A percentile compares a stretch with the other conserved stretches of the same genome.
These are phyloP conservation scores for Vesta saturnalis DNA, from an alignment of 2,888 invertebrate species.

Conservation along the genomic window DNA sequence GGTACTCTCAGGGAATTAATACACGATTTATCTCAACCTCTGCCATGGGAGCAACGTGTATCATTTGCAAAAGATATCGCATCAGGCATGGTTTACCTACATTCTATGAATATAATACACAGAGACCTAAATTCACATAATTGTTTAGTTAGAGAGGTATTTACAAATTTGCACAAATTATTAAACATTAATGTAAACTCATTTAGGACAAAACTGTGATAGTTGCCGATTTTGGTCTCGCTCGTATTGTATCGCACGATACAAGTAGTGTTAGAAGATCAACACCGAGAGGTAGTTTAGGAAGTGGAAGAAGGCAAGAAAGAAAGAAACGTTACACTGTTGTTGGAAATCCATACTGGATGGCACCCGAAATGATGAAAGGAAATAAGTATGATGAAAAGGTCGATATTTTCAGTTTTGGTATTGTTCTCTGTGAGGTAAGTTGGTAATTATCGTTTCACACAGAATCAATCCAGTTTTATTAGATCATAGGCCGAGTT, in stretches of 20 bases:
- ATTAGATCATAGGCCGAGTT: constrained; percentile 90
- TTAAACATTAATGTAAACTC: not conserved
- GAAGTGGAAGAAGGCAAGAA: constrained; percentile 65
- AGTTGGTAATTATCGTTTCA: constrained; percentile 35
- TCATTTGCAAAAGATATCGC: constrained; percentile 92
- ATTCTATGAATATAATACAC: constrained; percentile 95
- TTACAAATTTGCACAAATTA: constrained; percentile 21
- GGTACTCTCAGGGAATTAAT: constrained; percentile 89
- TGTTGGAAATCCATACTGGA: constrained; percentile 98
- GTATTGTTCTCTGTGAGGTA: constrained; percentile 94
- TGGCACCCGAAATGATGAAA: constrained; percentile 99
- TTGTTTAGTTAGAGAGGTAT: constrained; percentile 86
- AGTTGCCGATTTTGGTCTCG: constrained; percentile 95
- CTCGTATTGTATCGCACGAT: constrained; percentile 76
- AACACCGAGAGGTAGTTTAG: constrained; percentile 53
- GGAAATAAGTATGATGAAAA: constrained; percentile 96
- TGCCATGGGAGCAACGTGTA: constrained; percentile 84
- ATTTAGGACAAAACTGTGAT: constrained; percentile 86
- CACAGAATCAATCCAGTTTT: constrained; percentile 31
- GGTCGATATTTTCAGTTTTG: constrained; percentile 96
- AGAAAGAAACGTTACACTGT: constrained; percentile 92
- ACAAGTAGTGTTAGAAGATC: constrained; percentile 57
- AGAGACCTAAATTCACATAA: constrained; percentile 95
- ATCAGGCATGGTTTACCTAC: constrained; percentile 93
- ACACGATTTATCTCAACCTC: constrained; percentile 74